Base-by-base conservation (phyloP, 2,797 vertebrate species). In the Mus spretus region DNA sequence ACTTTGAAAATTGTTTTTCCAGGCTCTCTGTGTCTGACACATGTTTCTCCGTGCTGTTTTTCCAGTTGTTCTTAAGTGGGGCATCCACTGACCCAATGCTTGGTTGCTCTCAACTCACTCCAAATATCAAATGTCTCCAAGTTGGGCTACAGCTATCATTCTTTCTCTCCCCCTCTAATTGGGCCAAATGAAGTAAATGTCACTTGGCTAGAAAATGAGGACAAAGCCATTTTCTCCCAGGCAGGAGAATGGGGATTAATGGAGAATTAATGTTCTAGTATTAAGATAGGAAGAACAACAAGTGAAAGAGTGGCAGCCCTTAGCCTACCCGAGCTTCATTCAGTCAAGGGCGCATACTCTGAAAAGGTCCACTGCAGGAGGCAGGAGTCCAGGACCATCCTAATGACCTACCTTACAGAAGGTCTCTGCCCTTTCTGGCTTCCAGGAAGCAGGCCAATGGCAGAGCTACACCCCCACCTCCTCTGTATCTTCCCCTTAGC, bases 1-100 rank as follows among this genome's bases (percentile, higher is more conserved):
- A 91, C 85, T 94, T 13, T 93, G 95, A 85, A 96, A 94, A 67
- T 61, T 89, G 78, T 89, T 96, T 97, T 96, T 96, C 86, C 96
- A 97, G 94, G 50, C 81, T 93, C 59, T 93, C 81, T 1, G 14
- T 81, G 81, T 28, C 77, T 90, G 53, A 88, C 92, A 95, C 82
- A 72, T 81, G 91, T 83, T 97, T 89, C 84, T 75, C 77, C 26
- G 6, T 67, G 93, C 28, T 79, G 92, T 93, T 97, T 97, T 95
- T 90, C 87, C 96, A 97, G 92, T 95, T 94, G 82, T 47, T 95
- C 90, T 90, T 90, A 85, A 90, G 83, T 5, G 34, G 57, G 84
- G 89, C 6, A 40, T 2, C 74, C 84, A 86, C 0, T 74, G 87
- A 91, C 90, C 90, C 55, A 3, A 17, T 0, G 4, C 28, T 88